Conservation (phyloP, 92 coral and sea anemone species). For the Siderastrea siderea region DNA sequence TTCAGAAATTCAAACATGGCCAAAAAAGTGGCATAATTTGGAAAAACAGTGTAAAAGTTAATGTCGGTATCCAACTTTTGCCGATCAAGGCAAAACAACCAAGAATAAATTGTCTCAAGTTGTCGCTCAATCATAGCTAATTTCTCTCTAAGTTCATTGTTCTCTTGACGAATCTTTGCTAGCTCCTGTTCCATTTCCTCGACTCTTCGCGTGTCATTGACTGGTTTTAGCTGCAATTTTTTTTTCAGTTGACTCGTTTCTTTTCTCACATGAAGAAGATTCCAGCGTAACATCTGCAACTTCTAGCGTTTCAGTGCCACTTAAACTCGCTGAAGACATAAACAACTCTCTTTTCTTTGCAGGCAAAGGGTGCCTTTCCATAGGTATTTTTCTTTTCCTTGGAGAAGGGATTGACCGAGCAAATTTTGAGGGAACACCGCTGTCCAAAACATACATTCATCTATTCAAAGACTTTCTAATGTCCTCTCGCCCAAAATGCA, state of each 20-base stretch:
- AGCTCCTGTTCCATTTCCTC: conserved; percentile 8
- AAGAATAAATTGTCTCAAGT: not conserved
- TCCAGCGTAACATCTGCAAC: not conserved
- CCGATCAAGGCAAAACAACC: conserved; percentile 38
- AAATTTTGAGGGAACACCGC: conserved; percentile 61
- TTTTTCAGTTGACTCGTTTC: not conserved
- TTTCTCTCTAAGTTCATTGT: conserved; percentile 37
- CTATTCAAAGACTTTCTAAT: conserved; percentile 41
- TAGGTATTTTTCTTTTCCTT: conserved; percentile 61
- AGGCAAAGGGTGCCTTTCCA: conserved; percentile 41
- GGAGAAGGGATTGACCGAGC: conserved; percentile 63
- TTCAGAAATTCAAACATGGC: conserved; percentile 29
- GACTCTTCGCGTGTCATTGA: not conserved
- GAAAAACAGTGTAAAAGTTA: conserved; percentile 22
- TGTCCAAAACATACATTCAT: conserved; percentile 27
- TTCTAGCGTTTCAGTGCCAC: not conserved
- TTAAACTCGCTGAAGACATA: not conserved
- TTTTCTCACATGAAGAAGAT: not conserved
- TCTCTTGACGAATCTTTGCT: conserved; percentile 22
- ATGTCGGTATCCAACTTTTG: conserved; percentile 48
- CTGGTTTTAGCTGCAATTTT: not conserved
- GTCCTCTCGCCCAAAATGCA: conserved; percentile 59
- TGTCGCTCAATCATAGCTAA: conserved; percentile 7
- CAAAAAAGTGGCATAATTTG: conserved; percentile 24
- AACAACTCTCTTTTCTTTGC: not conserved